phyloP scores from a whole-genome alignment of 2,888 invertebrate genomes.

The Eumerus sabulonum region DNA sequence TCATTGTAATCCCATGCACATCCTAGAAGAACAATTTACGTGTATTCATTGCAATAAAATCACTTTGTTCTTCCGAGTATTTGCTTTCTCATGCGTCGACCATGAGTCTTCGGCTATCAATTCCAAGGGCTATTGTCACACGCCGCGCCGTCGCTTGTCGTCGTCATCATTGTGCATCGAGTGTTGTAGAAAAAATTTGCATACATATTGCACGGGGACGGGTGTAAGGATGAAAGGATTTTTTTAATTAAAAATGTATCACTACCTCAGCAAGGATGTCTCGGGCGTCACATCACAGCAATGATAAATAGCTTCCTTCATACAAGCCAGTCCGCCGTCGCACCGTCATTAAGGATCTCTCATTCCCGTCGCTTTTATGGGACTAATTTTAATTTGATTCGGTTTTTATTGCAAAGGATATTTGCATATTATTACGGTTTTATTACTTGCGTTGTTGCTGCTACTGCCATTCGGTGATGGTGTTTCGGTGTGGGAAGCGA shows the following conservation, averaged over 20 bases:
- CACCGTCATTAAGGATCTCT: slow-evolving; percentile 55
- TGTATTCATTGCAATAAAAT: slow-evolving; percentile 65
- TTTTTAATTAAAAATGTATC: slow-evolving; percentile 69
- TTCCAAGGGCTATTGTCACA: slow-evolving; percentile 54
- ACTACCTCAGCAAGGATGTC: slow-evolving; percentile 21
- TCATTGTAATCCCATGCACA: slow-evolving; percentile 59
- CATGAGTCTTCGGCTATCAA: background rate
- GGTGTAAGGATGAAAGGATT: slow-evolving; percentile 39
- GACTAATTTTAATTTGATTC: slow-evolving; percentile 71
- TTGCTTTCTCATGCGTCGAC: slow-evolving; percentile 61
- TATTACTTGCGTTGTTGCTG: slow-evolving; percentile 36
- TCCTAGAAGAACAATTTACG: slow-evolving; percentile 21
- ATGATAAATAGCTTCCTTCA: slow-evolving; percentile 64
- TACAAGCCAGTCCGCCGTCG: slow-evolving; percentile 44
- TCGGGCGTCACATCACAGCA: slow-evolving; percentile 40
- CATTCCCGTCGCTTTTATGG: slow-evolving; percentile 58
- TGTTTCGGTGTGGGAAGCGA: slow-evolving; percentile 63
- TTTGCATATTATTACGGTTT: slow-evolving; percentile 68
- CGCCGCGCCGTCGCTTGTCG: slow-evolving; percentile 47
- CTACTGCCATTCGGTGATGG: background rate
- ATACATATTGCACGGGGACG: slow-evolving; percentile 63
- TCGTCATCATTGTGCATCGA: too few relatives aligned
- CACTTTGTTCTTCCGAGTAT: slow-evolving; percentile 48
- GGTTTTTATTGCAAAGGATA: slow-evolving; percentile 69
- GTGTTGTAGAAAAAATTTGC: slow-evolving; percentile 51